Evolutionary conservation across 30 jellyfish, hydroid and myxozoan species (phyloP), one percentile per base, ranked within the genome.

Genomic region (Haliclystus octoradiatus): DNA sequence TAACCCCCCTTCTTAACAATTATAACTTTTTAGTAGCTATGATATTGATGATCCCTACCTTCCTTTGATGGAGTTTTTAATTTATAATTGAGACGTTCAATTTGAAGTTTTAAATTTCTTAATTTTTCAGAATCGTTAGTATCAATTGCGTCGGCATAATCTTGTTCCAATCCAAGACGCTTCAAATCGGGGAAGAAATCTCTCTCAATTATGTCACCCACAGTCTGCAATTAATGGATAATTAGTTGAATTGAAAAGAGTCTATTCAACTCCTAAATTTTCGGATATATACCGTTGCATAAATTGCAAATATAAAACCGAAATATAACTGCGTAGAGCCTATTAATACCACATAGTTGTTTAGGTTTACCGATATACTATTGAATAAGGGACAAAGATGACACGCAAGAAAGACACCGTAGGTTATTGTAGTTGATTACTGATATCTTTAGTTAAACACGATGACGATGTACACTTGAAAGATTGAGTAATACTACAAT

Each of bases 121-220:
- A 91, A 63, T 50, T 74, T 79, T 28, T 91, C 95, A 51, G 81
- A 64, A 67, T 91, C 96, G 68, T 91, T 80, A 40, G 78, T 63
- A 28, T 73, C 95, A 49, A 91, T 57, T 47, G 99, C 99, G 63
- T 83, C 92, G 1, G 77, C 52, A 60, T 91, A 91, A 33, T 83
- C 93, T 26, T 66, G 62, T 33, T 80, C 82, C 33, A 91, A 51
- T 62, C 76, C 82, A 71, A 91, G 49, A 61, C 62, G 76, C 50
- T 81, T 63, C 35, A 91, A 93, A 32, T 91, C 96, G 1, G 99
- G 99, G 77, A 73, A 91, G 76, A 76, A 91, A 60, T 91, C 99
- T 29, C 99, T 65, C 66, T 83, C 89, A 13, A 91, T 85, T 13
- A 91, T 83, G 69, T 91, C 77, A 26, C 77, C 99, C 14, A 91